Conservation (phyloP, 1,140 invertebrate genomes). For the Habropoda laboriosa region DNA sequence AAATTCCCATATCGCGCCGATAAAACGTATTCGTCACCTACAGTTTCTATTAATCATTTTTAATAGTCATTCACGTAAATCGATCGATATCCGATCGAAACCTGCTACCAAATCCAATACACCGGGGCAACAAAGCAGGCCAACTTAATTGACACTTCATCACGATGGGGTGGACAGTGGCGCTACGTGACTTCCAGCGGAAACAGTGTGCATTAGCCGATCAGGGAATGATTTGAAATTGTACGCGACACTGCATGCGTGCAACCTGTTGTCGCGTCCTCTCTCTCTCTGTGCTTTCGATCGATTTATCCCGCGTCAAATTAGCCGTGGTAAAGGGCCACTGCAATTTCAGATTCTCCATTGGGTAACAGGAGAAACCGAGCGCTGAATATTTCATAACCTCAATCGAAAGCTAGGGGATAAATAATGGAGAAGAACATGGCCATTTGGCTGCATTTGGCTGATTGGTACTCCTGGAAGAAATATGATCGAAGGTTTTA, state of each 20-base stretch:
- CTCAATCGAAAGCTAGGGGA: not conserved
- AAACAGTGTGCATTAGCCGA: not conserved
- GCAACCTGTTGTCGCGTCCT: not conserved
- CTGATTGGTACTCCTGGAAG: not conserved
- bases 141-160: not conserved
- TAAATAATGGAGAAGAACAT: not conserved
- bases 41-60: not conserved
- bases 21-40: too few relatives aligned
- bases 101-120: not conserved
- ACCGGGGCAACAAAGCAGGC: not conserved
- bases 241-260: not conserved
- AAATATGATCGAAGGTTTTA: too few relatives aligned
- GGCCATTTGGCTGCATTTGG: too few relatives aligned
- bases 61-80: not conserved
- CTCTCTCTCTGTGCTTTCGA: too few relatives aligned
- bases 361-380: not conserved
- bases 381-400: not conserved
- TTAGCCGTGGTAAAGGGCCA: not conserved
- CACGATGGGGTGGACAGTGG: not conserved
- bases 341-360: constrained; percentile 5
- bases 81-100: not conserved
- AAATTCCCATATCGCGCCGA: too few relatives aligned
- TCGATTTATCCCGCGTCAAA: constrained; percentile 7
- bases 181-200: not conserved
- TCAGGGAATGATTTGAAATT: not conserved